These are phyloP conservation scores for Calameuta pallipes DNA, from an alignment of 2,888 invertebrate species.

Conservation along the genomic window DNA sequence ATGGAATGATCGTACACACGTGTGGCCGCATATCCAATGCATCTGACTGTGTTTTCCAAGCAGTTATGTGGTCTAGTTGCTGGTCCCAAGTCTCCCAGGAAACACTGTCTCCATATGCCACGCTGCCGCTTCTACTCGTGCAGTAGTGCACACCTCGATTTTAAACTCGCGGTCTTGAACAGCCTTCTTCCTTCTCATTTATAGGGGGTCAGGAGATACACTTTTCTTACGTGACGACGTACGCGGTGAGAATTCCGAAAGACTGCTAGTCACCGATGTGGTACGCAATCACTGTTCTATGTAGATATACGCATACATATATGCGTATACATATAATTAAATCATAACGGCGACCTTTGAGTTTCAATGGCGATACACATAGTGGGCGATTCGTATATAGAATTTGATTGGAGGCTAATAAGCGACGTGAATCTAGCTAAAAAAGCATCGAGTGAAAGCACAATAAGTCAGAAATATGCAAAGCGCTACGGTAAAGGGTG, in stretches of 20 bases:
- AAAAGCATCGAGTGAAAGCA: not conserved
- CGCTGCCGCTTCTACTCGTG: not conserved
- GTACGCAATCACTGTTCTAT: not conserved
- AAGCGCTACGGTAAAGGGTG: not conserved
- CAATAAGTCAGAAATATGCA: not conserved
- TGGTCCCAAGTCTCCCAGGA: not conserved
- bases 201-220: not conserved
- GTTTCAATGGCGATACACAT: not conserved
- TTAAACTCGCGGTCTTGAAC: not conserved
- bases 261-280: not conserved
- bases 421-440: not conserved
- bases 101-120: not conserved
- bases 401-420: not conserved
- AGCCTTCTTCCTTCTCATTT: not conserved
- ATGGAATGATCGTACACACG: not conserved
- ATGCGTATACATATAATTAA: too few species aligned
- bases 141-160: not conserved
- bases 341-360: not conserved
- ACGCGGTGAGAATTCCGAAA: not conserved
- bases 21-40: slow-evolving; percentile 4
- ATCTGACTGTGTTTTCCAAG: slow-evolving; percentile 13
- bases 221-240: not conserved
- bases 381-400: not conserved
- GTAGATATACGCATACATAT: not conserved
- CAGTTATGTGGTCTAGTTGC: slow-evolving; percentile 20